These are phyloP conservation scores for Calcarius lapponicus DNA, from an alignment of 2,797 vertebrate genomes.

Conservation along the genomic window DNA sequence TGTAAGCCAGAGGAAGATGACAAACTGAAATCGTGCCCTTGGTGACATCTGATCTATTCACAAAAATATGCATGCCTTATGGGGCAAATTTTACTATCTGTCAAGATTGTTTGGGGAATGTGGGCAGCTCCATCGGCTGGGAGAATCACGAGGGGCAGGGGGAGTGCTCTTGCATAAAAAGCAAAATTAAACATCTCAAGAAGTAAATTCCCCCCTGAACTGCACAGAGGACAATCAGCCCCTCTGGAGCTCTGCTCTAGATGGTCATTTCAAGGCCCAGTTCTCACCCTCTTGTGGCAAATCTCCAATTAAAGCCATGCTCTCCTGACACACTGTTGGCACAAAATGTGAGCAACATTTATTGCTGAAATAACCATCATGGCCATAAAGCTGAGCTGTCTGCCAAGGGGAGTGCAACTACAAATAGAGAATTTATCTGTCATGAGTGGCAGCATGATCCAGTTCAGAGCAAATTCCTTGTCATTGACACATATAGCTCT, in stretches of 20 bases:
- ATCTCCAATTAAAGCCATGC: background rate
- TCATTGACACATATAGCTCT: background rate
- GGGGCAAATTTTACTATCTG: constrained; percentile 27
- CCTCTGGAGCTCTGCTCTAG: background rate
- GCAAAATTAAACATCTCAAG: background rate
- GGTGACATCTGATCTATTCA: constrained; percentile 38
- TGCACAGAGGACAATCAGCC: background rate
- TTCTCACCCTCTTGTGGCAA: background rate
- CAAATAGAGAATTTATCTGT: background rate
- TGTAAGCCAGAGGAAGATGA: background rate
- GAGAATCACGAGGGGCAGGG: background rate
- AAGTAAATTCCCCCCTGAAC: background rate
- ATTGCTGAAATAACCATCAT: background rate
- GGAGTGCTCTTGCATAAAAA: background rate
- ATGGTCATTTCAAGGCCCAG: background rate
- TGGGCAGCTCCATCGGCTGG: background rate
- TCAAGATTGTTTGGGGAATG: background rate
- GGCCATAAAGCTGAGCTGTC: background rate
- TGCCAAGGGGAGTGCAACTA: background rate
- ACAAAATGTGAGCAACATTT: background rate
- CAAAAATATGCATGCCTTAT: constrained; percentile 37
- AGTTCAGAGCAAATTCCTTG: constrained; percentile 42
- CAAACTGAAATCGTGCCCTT: constrained; percentile 36
- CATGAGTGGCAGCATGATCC: background rate
- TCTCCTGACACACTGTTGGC: background rate